These are phyloP conservation scores for Cherax quadricarinatus DNA, from an alignment of 1,140 invertebrate genomes.

Conservation along the genomic window DNA sequence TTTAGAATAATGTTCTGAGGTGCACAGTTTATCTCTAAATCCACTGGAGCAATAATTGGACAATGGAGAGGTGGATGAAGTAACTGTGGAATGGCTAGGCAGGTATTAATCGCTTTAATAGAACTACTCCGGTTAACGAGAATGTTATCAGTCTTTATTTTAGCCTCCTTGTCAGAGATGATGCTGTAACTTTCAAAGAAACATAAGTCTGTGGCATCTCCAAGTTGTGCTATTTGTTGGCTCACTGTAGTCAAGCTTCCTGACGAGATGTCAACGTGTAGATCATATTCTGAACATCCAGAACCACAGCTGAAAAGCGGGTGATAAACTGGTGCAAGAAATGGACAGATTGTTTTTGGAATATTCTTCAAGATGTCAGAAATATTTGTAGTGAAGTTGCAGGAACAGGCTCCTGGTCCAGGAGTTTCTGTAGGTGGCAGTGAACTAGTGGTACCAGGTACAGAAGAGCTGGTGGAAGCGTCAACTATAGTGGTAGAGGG, in stretches of 20 bases:
- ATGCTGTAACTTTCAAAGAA: constrained; percentile 33
- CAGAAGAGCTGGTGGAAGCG: not conserved
- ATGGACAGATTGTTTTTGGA: constrained; percentile 42
- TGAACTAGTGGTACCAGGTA: too few species aligned
- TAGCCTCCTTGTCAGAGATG: not conserved
- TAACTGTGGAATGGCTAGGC: constrained; percentile 34
- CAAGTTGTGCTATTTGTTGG: not conserved
- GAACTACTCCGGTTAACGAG: not conserved
- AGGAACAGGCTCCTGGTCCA: not conserved
- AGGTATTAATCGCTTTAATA: not conserved
- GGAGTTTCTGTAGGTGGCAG: not conserved
- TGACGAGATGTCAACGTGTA: constrained; percentile 19
- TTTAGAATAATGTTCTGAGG: constrained; percentile 40
- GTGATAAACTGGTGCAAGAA: constrained; percentile 51
- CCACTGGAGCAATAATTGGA: not conserved
- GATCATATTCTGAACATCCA: constrained; percentile 22
- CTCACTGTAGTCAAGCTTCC: constrained; percentile 4
- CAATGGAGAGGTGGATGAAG: constrained; percentile 25
- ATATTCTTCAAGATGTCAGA: not conserved
- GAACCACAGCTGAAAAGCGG: constrained; percentile 18
- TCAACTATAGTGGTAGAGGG: not conserved
- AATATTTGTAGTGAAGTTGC: not conserved
- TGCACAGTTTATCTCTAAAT: not conserved
- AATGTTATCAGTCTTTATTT: not conserved
- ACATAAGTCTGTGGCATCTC: not conserved